A percentile compares a stretch with the other conserved stretches of the same genome.
phyloP scores from a whole-genome alignment of 2,113 vertebrate species.

The Cranoglanis bouderius region DNA sequence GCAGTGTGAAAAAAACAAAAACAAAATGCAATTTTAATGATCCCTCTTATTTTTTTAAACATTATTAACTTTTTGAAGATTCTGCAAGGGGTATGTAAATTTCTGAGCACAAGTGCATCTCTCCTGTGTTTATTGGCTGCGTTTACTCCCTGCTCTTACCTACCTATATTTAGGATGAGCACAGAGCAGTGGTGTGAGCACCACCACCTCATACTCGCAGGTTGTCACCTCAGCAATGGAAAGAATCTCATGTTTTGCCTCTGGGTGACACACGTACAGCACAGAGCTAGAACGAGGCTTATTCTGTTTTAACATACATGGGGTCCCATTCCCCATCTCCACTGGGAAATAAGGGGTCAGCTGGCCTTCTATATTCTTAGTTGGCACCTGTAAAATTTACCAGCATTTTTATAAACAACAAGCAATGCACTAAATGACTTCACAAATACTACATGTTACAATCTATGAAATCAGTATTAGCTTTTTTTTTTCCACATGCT shows the following conservation, averaged over 20 bases:
- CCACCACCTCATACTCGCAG: conserved; percentile 97
- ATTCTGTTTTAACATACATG: conserved; percentile 88
- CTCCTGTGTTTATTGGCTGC: not conserved
- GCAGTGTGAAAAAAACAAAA: too few species aligned
- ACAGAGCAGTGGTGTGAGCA: conserved; percentile 94
- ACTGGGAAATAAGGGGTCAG: conserved; percentile 91
- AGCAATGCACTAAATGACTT: not conserved
- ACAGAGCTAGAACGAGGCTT: conserved; percentile 83
- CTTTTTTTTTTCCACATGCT: not conserved
- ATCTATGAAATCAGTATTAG: not conserved
- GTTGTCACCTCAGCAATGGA: conserved; percentile 95
- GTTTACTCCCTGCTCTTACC: not conserved
- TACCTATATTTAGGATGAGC: conserved; percentile 94
- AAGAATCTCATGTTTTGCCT: conserved; percentile 96
- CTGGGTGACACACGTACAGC: conserved; percentile 95
- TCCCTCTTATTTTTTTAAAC: too few species aligned
- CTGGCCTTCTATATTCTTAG: conserved; percentile 97
- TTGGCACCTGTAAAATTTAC: conserved; percentile 63
- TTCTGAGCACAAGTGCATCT: too few species aligned
- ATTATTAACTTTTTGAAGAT: too few species aligned
- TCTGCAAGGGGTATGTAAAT: too few species aligned
- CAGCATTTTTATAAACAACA: too few species aligned
- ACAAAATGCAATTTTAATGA: too few species aligned
- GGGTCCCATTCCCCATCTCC: conserved; percentile 92
- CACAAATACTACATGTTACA: not conserved